Evolutionary conservation across 2,888 invertebrate species (phyloP), one percentile per base, ranked within the genome.

Genomic region (Rhogogaster chlorosoma): DNA sequence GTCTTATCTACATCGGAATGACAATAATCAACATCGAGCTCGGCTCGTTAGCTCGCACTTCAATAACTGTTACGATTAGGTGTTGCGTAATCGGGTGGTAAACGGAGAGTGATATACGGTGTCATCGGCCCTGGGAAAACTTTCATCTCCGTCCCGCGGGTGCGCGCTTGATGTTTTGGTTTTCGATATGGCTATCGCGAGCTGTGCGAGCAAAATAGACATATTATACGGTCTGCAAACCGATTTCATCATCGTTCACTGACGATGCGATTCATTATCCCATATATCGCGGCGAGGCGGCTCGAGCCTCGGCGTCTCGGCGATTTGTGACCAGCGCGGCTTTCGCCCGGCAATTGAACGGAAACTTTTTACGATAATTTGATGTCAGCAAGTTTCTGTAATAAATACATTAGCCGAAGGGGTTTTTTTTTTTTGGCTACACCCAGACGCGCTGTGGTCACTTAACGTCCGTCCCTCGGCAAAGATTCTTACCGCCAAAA

Each of bases 341-440:
- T 73, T 32, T 32, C 18, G 53, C 49, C n/a, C 12, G 73, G 73
- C 22, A 45, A 77, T 77, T 53, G 10, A 18, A 77, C n/a, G 29
- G 7, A 53, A 15, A 49, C n/a, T 1, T 61, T 80, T 80, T 80
- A 80, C 80, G 80, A 80, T 80, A 80, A 80, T 80, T 80, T 80
- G 49, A 38, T 49, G 80, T 80, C 80, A 80, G 80, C 80, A 49
- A 61, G 80, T 80, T 80, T 61, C 38, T 61, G 80, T 61, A 80
- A 80, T 80, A 80, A 80, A 80, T 80, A 80, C 61, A 61, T 61
- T 61, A 80, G 80, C 38, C 73, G 9, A 49, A 22, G 49, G 29
- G 4, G 77, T 73, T 42, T 73, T 36, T 15, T n/a, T 73, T 42
- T 73, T 73, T 42, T 9, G 12, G 73, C 22, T 38, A 38, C 38